Conservation (phyloP, 2,113 vertebrate genomes). For the Oreochromis tanganicae region DNA sequence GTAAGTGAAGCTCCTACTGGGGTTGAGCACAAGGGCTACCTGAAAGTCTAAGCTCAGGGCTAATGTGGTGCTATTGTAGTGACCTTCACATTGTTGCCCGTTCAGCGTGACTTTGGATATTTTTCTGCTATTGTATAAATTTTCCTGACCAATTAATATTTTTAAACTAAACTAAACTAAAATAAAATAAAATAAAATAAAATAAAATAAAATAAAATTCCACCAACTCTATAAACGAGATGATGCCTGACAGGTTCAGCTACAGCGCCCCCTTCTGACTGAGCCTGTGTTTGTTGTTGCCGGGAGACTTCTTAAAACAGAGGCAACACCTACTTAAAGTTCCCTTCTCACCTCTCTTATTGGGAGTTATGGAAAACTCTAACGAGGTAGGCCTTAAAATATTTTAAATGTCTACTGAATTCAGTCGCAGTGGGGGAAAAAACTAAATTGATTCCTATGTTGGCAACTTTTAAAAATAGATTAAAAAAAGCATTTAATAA, state of each 20-base stretch:
- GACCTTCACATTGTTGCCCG: neutral
- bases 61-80: accelerated
- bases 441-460: neutral
- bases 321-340: neutral
- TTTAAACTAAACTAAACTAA: accelerated
- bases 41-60: neutral
- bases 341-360: neutral
- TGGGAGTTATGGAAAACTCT: conserved; percentile 27
- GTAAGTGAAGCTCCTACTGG: neutral
- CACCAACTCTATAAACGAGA: neutral
- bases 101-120: neutral
- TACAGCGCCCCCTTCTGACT: conserved; percentile 20
- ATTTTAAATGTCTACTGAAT: neutral
- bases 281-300: conserved; percentile 51
- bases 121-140: neutral
- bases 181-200: accelerated
- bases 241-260: neutral
- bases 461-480: neutral
- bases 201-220: neutral
- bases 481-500: neutral
- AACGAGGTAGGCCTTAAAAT: conserved; percentile 26
- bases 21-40: neutral
- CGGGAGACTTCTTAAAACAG: conserved; percentile 36
- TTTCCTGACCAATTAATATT: neutral
- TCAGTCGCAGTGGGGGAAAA: neutral